A percentile compares a stretch with the other conserved stretches of the same genome.
Conservation (phyloP, 2,888 invertebrate species). For the Thera obeliscata region DNA sequence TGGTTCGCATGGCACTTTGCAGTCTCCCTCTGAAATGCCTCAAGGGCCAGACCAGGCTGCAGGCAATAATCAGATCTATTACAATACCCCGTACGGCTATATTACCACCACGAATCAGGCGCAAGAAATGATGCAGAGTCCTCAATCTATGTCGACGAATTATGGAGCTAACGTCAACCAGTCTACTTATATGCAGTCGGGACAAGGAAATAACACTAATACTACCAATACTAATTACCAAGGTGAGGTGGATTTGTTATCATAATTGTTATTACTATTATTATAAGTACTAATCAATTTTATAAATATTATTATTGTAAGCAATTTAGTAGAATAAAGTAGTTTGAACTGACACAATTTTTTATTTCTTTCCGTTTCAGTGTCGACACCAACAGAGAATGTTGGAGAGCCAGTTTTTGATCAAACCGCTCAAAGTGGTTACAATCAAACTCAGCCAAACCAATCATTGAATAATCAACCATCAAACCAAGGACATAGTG, state of each 20-base stretch:
- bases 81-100: slow-evolving; percentile 80
- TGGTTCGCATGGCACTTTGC: slow-evolving; percentile 72
- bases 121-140: slow-evolving; percentile 53
- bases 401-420: slow-evolving; percentile 52
- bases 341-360: slow-evolving; percentile 35
- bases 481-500: slow-evolving; percentile 22
- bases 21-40: slow-evolving; percentile 74
- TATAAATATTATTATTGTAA: slow-evolving; percentile 37
- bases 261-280: slow-evolving; percentile 18
- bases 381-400: slow-evolving; percentile 66
- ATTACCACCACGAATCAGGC: slow-evolving; percentile 63
- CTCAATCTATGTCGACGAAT: slow-evolving; percentile 58
- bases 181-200: slow-evolving; percentile 73
- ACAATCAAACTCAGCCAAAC: slow-evolving; percentile 17
- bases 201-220: slow-evolving; percentile 59
- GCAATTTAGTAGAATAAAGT: slow-evolving; percentile 38
- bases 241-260: slow-evolving; percentile 67
- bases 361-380: slow-evolving; percentile 65
- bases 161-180: slow-evolving; percentile 68
- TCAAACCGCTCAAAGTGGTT: slow-evolving; percentile 34
- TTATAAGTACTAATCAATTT: slow-evolving; percentile 17
- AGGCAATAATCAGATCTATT: slow-evolving; percentile 64
- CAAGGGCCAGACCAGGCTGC: slow-evolving; percentile 49
- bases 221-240: slow-evolving; percentile 67
- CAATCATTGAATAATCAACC: slow-evolving; percentile 25